These are phyloP conservation scores for Hydroisotoma schaefferi DNA, from an alignment of 2,888 invertebrate genomes.

Conservation along the genomic window DNA sequence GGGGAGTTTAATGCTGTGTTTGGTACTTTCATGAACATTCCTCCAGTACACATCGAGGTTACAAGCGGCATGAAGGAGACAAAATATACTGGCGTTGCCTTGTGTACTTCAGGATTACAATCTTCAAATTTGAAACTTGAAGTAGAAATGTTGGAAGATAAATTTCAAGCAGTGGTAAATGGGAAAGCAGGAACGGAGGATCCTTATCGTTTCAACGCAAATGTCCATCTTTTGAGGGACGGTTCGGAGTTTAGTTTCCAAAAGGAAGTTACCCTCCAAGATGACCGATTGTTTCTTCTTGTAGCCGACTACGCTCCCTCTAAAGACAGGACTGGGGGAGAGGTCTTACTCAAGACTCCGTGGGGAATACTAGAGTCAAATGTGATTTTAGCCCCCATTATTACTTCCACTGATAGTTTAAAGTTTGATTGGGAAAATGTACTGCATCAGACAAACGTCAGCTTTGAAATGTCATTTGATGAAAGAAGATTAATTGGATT, in stretches of 20 bases:
- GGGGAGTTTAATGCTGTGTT: constrained; percentile 44
- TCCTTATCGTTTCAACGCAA: constrained; percentile 10
- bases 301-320: not conserved
- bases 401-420: constrained; percentile 21
- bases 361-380: constrained; percentile 36
- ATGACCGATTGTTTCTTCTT: not conserved
- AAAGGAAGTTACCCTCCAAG: not conserved
- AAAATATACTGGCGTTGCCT: constrained; percentile 35
- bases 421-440: constrained; percentile 18
- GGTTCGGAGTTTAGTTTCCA: not conserved
- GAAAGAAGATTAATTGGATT: constrained; percentile 37
- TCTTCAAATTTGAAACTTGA: constrained; percentile 24
- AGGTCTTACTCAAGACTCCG: constrained; percentile 29
- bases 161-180: constrained; percentile 20
- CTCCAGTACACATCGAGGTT: constrained; percentile 39
- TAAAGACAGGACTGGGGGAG: constrained; percentile 21
- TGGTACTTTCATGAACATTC: constrained; percentile 46
- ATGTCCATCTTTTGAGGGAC: not conserved
- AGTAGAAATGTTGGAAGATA: constrained; percentile 17
- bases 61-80: constrained; percentile 40
- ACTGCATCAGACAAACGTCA: constrained; percentile 31
- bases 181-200: constrained; percentile 24
- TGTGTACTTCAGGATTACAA: not conserved
- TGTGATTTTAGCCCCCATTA: constrained; percentile 27
- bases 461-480: constrained; percentile 29